phyloP scores from a whole-genome alignment of 2,888 invertebrate species.

The Thymelicus acteon region DNA sequence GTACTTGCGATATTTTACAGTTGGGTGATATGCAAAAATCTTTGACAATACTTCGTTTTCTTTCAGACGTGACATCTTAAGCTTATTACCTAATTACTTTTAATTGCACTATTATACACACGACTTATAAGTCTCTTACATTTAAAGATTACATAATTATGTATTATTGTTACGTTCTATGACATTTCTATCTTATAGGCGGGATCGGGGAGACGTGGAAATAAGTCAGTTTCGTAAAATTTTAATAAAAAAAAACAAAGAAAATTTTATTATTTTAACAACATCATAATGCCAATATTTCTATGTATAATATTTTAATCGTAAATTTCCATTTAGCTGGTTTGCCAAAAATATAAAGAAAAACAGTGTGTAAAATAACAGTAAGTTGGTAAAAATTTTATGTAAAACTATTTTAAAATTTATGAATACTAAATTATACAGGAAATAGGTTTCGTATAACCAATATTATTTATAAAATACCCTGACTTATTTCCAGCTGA shows the following conservation, averaged over 20 bases:
- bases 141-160: not conserved
- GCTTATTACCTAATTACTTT: not conserved
- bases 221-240: constrained; percentile 22
- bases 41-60: not conserved
- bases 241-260: not conserved
- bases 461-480: not conserved
- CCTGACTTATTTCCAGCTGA: constrained; percentile 31
- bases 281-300: too few relatives aligned
- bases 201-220: constrained; percentile 18
- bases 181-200: constrained; percentile 22
- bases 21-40: not conserved
- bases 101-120: constrained; percentile 9
- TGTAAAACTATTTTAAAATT: too few relatives aligned
- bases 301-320: too few relatives aligned
- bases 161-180: constrained; percentile 3
- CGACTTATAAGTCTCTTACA: constrained; percentile 17
- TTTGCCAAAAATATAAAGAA: too few relatives aligned
- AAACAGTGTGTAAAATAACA: not conserved
- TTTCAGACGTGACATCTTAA: not conserved
- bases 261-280: too few relatives aligned
- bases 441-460: not conserved
- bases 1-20: not conserved
- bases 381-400: not conserved
- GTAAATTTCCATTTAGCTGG: too few relatives aligned
- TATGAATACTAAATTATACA: too few relatives aligned